These are phyloP conservation scores for Misgurnus mizolepis DNA, from an alignment of 2,113 vertebrate genomes.

Conservation along the genomic window DNA sequence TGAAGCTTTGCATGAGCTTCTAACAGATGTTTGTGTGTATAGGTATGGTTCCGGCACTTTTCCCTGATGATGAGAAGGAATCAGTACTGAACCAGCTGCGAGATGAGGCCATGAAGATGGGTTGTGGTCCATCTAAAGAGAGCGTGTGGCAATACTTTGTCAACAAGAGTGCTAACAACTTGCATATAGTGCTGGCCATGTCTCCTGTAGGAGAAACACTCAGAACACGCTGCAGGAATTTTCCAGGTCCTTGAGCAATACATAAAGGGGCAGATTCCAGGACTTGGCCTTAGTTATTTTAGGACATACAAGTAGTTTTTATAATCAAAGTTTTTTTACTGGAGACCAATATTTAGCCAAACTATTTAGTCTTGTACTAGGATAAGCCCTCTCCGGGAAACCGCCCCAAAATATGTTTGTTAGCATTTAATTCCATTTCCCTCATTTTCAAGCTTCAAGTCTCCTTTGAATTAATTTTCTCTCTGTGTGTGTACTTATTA, in stretches of 20 bases:
- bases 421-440: background rate
- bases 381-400: too few relatives aligned
- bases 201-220: constrained; percentile 89
- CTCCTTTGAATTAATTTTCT: background rate
- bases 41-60: constrained; percentile 96
- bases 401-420: background rate
- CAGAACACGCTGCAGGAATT: constrained; percentile 91
- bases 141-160: constrained; percentile 93
- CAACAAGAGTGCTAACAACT: constrained; percentile 88
- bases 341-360: too few relatives aligned
- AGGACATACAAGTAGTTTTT: too few relatives aligned
- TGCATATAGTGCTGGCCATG: constrained; percentile 93
- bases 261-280: background rate
- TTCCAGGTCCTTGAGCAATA: constrained; percentile 81
- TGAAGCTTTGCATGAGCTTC: background rate
- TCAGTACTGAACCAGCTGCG: constrained; percentile 79
- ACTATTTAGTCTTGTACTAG: too few relatives aligned
- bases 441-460: background rate
- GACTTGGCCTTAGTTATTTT: too few relatives aligned
- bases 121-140: constrained; percentile 82
- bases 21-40: constrained; percentile 18
- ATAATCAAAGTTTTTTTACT: too few relatives aligned
- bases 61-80: constrained; percentile 91
- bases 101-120: constrained; percentile 82
- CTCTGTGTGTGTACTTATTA: constrained; percentile 58